Evolutionary conservation across 2,113 vertebrate genomes (phyloP), one percentile per base, ranked within the genome.

Genomic region (Ciconia maguari): DNA sequence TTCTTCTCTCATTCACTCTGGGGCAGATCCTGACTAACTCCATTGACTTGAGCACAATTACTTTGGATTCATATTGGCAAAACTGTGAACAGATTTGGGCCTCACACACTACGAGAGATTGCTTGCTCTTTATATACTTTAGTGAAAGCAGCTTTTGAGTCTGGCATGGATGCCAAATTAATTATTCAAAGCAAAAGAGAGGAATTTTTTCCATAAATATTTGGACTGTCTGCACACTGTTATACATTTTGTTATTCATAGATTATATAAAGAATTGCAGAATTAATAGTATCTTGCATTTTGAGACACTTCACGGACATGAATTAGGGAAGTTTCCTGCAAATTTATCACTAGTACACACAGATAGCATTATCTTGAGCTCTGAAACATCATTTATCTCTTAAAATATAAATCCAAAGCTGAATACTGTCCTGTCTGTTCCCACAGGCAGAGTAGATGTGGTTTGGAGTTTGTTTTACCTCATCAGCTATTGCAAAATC

Each of bases 141-240:
- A 76, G 70, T 20, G 1, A 96, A 94, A 94, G 72, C 87, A 92
- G 95, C 83, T 89, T 96, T 89, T 75, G 60, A 79, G 49, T 87
- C 65, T 9, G 2, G 74, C 49, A 71, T 41, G 83, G 86, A 41
- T 92, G 92, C 69, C 92, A 94, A 94, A 94, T 91, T 89, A 93
- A 95, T 95, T 96, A 93, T 89, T 94, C 92, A 79, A 82, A 94
- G 90, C 52, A 52, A 94, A 85, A 62, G 60, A 74, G n/a, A 81
- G 9, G 10, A 27, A 52, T 79, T 87, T 83, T 83, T 80, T n/a
- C 72, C 49, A 36, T 48, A 16, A 94, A 36, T 89, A 83, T 91
- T 94, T 96, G 89, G 65, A 87, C 65, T 7, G 6, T 9, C 44
- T 90, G 72, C 60, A 78, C 58, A 55, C 55, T 62, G 57, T 41